phyloP scores from a whole-genome alignment of 2,113 vertebrate species.

The Misgurnus anguillicaudatus region DNA sequence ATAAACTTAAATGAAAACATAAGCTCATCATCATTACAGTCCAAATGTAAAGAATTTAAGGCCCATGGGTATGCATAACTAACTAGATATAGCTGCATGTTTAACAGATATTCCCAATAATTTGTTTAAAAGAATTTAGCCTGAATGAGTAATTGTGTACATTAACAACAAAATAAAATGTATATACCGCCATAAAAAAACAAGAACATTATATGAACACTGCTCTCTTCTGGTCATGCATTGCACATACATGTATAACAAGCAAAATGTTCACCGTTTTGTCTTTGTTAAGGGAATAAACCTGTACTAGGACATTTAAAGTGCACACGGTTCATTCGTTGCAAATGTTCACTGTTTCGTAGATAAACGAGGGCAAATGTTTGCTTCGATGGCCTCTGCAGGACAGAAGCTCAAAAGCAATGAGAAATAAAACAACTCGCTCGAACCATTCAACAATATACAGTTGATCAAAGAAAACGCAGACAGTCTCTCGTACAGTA shows the following conservation, averaged over 20 bases:
- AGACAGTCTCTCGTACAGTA: not conserved
- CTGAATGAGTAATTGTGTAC: constrained; percentile 10
- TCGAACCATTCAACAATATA: no score
- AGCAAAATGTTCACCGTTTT: constrained; percentile 27
- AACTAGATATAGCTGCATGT: constrained; percentile 44
- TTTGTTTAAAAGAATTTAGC: not conserved
- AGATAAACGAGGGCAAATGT: constrained; percentile 30
- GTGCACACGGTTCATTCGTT: constrained; percentile 46
- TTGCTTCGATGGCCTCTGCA: not conserved
- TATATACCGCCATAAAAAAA: constrained; percentile 37
- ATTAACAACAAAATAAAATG: constrained; percentile 28
- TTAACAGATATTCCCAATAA: not conserved
- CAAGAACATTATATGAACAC: constrained; percentile 29
- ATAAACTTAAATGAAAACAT: constrained; percentile 23
- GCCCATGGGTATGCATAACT: constrained; percentile 63
- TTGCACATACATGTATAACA: constrained; percentile 40
- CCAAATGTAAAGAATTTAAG: constrained; percentile 64
- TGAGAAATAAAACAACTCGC: no score
- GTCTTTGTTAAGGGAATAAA: constrained; percentile 41
- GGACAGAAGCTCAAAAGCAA: not conserved
- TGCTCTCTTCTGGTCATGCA: constrained; percentile 42
- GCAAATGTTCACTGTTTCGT: constrained; percentile 5
- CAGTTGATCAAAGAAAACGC: not conserved
- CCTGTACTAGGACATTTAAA: constrained; percentile 45
- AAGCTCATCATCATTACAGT: constrained; percentile 51